phyloP scores from a whole-genome alignment of 1,140 invertebrate genomes.

The Leptonema lineaticorne region DNA sequence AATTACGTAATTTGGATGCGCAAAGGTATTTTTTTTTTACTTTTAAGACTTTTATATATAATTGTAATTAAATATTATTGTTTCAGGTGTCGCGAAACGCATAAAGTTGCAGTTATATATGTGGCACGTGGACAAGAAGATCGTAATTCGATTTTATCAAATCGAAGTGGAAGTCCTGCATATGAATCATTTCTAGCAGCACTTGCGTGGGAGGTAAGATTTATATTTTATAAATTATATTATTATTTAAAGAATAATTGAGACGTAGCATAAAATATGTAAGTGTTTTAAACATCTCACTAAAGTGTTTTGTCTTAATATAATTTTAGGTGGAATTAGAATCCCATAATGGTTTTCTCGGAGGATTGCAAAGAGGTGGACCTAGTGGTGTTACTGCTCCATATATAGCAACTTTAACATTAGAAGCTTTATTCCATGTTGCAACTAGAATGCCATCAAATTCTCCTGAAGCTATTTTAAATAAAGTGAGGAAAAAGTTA shows the following conservation, averaged over 20 bases:
- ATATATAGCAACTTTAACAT: constrained; percentile 92
- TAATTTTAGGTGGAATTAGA: constrained; percentile 79
- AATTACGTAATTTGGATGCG: constrained; percentile 89
- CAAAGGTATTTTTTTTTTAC: constrained; percentile 61
- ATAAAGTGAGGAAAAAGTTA: constrained; percentile 83
- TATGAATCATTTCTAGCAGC: constrained; percentile 95
- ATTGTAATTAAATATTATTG: neutral
- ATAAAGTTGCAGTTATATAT: constrained; percentile 99
- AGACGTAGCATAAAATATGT: neutral
- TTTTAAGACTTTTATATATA: neutral
- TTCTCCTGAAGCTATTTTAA: constrained; percentile 80
- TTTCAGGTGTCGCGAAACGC: constrained; percentile 86
- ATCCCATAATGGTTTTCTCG: constrained; percentile 93
- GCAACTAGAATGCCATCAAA: constrained; percentile 96
- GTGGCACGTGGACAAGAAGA: constrained; percentile 96
- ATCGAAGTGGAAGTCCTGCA: constrained; percentile 79
- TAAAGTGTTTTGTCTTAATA: too few relatives aligned
- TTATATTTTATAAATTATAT: neutral
- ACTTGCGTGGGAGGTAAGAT: constrained; percentile 88
- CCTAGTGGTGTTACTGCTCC: constrained; percentile 90
- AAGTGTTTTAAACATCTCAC: neutral
- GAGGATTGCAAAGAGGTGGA: constrained; percentile 89
- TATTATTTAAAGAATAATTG: too few relatives aligned
- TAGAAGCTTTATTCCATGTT: constrained; percentile 93
- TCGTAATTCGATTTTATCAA: constrained; percentile 82